Conservation (phyloP, 2,888 invertebrate genomes). For the Mesorhabditis spiculigera region DNA sequence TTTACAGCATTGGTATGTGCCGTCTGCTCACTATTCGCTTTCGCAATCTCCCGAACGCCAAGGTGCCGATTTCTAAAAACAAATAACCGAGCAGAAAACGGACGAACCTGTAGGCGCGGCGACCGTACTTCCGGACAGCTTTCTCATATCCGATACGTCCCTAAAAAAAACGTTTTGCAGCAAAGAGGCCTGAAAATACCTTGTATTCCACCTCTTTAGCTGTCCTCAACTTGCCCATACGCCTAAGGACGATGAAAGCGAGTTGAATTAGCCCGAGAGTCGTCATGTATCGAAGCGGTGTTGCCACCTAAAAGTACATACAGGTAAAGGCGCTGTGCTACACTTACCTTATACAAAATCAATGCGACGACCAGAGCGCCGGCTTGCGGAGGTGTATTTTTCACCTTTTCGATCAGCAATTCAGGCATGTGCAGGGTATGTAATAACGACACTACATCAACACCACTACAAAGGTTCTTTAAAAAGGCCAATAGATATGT, state of each 20-base stretch:
- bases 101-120: slow-evolving; percentile 28
- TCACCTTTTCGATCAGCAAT: slow-evolving; percentile 72
- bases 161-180: slow-evolving; percentile 10
- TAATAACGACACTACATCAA: slow-evolving; percentile 79
- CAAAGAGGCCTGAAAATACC: slow-evolving; percentile 10
- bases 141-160: slow-evolving; percentile 43
- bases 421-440: slow-evolving; percentile 78
- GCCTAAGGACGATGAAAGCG: slow-evolving; percentile 40
- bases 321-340: too few relatives aligned
- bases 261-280: slow-evolving; percentile 48
- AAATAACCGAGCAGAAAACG: neutral
- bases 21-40: slow-evolving; percentile 7
- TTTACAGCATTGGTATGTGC: neutral
- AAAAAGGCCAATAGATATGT: slow-evolving; percentile 8
- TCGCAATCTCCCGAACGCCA: slow-evolving; percentile 23
- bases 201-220: slow-evolving; percentile 45
- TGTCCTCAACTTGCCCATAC: slow-evolving; percentile 47
- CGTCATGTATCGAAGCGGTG: slow-evolving; percentile 54
- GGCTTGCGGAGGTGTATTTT: slow-evolving; percentile 63
- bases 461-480: slow-evolving; percentile 70
- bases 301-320: slow-evolving; percentile 39
- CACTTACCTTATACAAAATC: slow-evolving; percentile 80
- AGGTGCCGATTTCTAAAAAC: slow-evolving; percentile 30
- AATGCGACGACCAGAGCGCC: slow-evolving; percentile 86
- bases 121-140: slow-evolving; percentile 23